Base-by-base conservation (phyloP, 2,113 vertebrate species). In the Dromiciops gliroides region DNA sequence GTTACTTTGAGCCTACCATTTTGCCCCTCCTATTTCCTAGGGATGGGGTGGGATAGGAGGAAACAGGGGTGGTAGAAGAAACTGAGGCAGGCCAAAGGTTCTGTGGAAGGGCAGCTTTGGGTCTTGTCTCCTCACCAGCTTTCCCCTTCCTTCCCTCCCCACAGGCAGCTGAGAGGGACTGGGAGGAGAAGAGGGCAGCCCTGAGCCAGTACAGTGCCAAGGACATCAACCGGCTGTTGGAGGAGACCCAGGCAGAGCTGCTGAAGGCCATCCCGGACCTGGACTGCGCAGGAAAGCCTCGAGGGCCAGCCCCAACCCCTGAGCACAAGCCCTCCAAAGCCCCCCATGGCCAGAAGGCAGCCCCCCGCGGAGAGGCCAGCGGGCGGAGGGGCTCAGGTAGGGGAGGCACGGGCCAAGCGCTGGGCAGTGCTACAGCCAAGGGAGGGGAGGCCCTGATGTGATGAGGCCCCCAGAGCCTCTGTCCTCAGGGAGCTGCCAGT, bases 191-290 rank as follows among this genome's bases (percentile, higher is more conserved):
- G 94, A 98, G 99, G 31, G 99, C 99, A 3, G 99, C 99, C 48
- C 98, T 99, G 96, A 99, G 99, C 93, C 99, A 99, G 98, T 99
- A 99, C 98, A 99, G 99, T 0, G 99, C 99, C 97, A 99, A 99
- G 98, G 99, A 99, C 98, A 99, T 99, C 98, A 99, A 99, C 98
- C 99, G 99, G 28, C 99, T 99, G 6, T 99, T 99, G 98, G 99
- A 99, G 96, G 99, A 99, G 98, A 99, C 99, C 0, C 99, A 99
- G 97, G 99, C 99, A 0, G 99, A 99, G 98, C 98, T 99, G n/a
- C 99, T 99, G 99, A 99, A 99, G 97, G 99, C 99, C 95, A 99
- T 99, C 93, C 99, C 99, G 0, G 99, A 99, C 98, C 98, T 99
- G 98, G 99, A 99, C 92, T 99, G 99, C 91, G 99, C 99, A 0